phyloP scores from a whole-genome alignment of 1,140 invertebrate species.

The Drosophila pectinifera region DNA sequence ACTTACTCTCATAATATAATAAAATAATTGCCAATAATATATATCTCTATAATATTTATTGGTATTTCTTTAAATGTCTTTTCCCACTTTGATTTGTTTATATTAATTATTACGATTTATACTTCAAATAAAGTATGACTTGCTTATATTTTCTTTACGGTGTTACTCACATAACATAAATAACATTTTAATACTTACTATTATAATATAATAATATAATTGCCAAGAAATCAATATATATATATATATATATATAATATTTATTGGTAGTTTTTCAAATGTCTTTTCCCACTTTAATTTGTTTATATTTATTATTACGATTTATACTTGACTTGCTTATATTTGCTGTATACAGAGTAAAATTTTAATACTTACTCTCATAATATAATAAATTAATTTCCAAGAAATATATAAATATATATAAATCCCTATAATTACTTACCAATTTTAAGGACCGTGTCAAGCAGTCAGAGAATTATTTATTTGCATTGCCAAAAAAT shows the following conservation, averaged over 20 bases:
- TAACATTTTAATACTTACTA: no score
- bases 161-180: neutral
- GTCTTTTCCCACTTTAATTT: no score
- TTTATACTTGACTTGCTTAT: no score
- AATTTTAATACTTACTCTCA: neutral
- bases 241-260: no score
- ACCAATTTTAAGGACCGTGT: neutral
- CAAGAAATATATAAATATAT: neutral
- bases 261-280: neutral
- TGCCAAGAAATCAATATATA: no score
- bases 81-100: neutral
- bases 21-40: no score
- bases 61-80: neutral
- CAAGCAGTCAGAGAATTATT: conserved; percentile 8
- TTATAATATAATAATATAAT: neutral
- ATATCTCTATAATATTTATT: no score
- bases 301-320: neutral
- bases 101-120: neutral
- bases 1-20: neutral
- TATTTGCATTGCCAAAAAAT: conserved; percentile 24
- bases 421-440: neutral
- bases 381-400: neutral
- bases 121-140: no score
- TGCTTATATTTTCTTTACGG: no score
- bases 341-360: no score